Conservation (phyloP, 2,888 invertebrate genomes). For the Lydus trimaculatus region DNA sequence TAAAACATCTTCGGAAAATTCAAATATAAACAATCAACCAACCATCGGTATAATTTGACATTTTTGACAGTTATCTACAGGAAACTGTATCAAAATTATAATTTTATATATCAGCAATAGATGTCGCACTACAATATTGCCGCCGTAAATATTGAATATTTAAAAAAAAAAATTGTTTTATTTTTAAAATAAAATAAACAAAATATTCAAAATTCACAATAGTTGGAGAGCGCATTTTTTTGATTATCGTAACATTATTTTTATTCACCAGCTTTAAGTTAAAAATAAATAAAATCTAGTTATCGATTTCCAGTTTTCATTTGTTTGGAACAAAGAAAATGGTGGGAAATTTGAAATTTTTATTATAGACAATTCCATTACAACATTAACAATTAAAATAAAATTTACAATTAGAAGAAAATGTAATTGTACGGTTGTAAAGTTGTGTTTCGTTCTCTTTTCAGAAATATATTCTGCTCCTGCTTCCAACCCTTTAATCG, state of each 20-base stretch:
- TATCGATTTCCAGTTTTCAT: background rate
- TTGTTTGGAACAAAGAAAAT: background rate
- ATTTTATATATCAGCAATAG: too few species aligned
- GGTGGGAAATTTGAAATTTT: background rate
- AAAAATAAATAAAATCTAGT: background rate
- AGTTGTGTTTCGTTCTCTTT: background rate
- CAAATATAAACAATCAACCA: background rate
- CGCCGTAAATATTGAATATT: too few species aligned
- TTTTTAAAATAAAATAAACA: too few species aligned
- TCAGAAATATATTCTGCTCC: slow-evolving; percentile 17
- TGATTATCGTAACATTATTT: too few species aligned
- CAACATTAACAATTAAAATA: background rate
- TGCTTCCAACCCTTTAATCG: slow-evolving; percentile 56
- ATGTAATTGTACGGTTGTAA: background rate
- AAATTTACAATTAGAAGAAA: too few species aligned
- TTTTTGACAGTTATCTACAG: background rate
- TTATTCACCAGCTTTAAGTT: background rate
- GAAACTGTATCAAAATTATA: background rate
- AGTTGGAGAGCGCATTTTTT: too few species aligned
- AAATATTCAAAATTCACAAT: too few species aligned
- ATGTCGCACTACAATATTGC: background rate
- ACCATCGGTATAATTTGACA: too few species aligned
- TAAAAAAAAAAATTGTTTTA: too few species aligned
- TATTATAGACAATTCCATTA: background rate
- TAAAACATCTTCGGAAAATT: background rate